Evolutionary conservation across 1,140 invertebrate species (phyloP).

Genomic region (Agraylea sexmaculata): DNA sequence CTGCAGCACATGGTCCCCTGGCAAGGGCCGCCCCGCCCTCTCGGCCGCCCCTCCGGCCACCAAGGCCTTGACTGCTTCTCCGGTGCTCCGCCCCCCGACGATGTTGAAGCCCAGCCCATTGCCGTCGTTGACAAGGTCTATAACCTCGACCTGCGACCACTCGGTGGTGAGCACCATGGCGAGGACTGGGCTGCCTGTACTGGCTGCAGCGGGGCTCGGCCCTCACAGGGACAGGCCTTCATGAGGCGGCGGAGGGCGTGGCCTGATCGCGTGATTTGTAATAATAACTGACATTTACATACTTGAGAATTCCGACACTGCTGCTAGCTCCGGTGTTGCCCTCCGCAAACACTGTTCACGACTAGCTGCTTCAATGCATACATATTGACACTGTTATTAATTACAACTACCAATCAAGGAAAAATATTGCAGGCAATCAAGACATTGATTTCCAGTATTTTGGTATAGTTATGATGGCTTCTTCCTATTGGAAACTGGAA

Average conservation of each 20-base stretch:
- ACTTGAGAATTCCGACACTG: no score
- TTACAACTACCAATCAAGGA: no score
- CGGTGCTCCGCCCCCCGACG: constrained; percentile 86
- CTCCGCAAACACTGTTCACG: no score
- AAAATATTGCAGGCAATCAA: no score
- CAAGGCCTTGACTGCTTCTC: constrained; percentile 93
- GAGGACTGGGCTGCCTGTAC: not conserved
- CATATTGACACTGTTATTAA: no score
- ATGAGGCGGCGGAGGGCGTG: not conserved
- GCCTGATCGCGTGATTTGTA: constrained; percentile 11
- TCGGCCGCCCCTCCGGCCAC: constrained; percentile 85
- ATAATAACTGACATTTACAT: constrained; percentile 24
- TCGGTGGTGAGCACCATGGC: constrained; percentile 72
- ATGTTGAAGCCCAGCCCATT: constrained; percentile 78
- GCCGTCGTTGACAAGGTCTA: constrained; percentile 78
- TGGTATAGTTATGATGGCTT: no score
- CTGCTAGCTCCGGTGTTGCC: no score
- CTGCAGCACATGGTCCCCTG: constrained; percentile 89
- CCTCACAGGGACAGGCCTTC: not conserved
- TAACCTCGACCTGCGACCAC: constrained; percentile 86
- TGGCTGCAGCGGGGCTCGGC: not conserved
- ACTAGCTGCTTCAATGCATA: no score
- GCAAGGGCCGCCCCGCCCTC: constrained; percentile 75
- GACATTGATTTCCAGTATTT: no score
- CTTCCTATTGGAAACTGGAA: no score